Conservation (phyloP, 2,113 vertebrate species). For the Connochaetes taurinus region DNA sequence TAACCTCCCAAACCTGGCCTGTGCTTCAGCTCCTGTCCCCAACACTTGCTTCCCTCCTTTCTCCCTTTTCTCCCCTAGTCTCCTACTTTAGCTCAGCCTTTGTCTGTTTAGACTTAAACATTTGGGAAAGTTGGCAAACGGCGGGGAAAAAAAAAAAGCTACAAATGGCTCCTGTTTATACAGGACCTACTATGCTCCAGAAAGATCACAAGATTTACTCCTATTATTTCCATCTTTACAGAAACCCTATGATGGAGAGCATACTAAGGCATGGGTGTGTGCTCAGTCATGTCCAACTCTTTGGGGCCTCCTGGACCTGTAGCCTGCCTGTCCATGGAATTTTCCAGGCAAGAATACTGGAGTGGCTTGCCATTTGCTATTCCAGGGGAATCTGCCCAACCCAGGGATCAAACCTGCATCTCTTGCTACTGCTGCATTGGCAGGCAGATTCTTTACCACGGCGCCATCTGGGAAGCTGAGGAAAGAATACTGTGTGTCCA, state of each 20-base stretch:
- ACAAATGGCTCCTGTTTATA: background rate
- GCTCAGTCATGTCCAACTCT: background rate
- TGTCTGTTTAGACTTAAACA: background rate
- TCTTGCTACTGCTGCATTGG: background rate
- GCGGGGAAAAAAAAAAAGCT: background rate
- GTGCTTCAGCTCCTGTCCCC: background rate
- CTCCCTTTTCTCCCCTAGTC: background rate
- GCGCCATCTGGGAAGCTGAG: background rate
- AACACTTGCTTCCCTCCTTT: background rate
- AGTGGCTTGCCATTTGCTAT: background rate
- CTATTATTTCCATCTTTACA: background rate
- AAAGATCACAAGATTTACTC: background rate
- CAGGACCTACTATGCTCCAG: background rate
- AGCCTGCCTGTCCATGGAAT: background rate
- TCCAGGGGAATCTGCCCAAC: background rate
- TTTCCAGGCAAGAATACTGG: background rate
- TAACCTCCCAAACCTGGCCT: background rate
- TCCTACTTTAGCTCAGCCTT: background rate
- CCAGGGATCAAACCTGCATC: background rate
- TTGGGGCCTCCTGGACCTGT: background rate
- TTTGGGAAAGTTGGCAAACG: conserved; percentile 41
- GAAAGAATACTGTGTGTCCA: background rate
- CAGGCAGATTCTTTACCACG: background rate
- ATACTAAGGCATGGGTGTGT: background rate
- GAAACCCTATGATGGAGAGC: background rate